These are phyloP conservation scores for Protosalanx chinensis DNA, from an alignment of 2,797 vertebrate species.

Conservation along the genomic window DNA sequence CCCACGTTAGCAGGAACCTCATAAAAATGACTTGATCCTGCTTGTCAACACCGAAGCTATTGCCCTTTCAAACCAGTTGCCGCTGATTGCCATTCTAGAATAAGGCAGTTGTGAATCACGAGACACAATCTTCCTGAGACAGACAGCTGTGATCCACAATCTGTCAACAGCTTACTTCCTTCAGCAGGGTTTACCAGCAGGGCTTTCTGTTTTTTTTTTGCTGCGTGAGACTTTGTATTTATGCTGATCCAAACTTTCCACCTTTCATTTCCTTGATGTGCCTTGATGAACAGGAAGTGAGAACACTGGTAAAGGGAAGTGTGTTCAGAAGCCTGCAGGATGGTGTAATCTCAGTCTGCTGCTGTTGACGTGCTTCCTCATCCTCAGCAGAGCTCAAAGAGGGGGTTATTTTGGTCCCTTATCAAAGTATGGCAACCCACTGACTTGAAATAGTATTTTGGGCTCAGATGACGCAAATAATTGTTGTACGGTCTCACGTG, in stretches of 20 bases:
- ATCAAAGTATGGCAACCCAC: neutral
- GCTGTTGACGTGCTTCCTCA: constrained; percentile 6
- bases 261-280: constrained; percentile 51
- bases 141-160: neutral
- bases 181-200: neutral
- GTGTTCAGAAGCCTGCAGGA: neutral
- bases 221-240: constrained; percentile 2
- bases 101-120: constrained; percentile 15
- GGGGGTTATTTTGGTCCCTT: neutral
- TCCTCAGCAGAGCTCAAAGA: neutral
- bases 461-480: neutral
- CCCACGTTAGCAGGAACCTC: no score
- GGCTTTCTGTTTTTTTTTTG: neutral
- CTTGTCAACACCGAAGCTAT: constrained; percentile 24
- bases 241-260: constrained; percentile 27
- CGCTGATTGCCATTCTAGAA: constrained; percentile 30
- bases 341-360: constrained; percentile 25
- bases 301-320: constrained; percentile 38
- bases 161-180: neutral
- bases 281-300: constrained; percentile 44
- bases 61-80: constrained; percentile 48
- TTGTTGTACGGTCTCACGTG: neutral
- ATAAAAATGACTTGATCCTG: neutral
- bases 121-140: constrained; percentile 4
- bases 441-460: neutral